These are phyloP conservation scores for Noctua fimbriata DNA, from an alignment of 2,888 invertebrate genomes.

Conservation along the genomic window DNA sequence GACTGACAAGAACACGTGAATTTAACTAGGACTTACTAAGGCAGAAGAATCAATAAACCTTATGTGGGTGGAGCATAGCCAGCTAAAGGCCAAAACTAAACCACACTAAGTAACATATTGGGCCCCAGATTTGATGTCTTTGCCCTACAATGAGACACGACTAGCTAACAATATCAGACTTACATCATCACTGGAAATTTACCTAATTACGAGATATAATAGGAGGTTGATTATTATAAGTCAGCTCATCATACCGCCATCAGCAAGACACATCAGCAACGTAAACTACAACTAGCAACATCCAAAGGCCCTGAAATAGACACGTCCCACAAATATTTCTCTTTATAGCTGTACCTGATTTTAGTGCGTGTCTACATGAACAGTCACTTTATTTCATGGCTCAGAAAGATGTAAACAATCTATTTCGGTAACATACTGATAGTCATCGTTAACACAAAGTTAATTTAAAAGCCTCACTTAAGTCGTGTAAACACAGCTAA, in stretches of 20 bases:
- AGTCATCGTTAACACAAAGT: neutral
- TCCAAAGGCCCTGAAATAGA: neutral
- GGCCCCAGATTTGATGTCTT: neutral
- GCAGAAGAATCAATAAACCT: neutral
- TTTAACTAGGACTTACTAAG: neutral
- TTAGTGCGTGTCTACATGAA: neutral
- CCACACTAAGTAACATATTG: neutral
- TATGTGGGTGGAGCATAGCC: neutral
- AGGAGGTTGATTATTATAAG: neutral
- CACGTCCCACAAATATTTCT: neutral
- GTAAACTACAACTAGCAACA: neutral
- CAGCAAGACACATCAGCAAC: neutral
- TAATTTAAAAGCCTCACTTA: neutral
- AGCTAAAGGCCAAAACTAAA: neutral
- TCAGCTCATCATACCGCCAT: neutral
- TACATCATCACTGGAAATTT: neutral
- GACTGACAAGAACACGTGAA: neutral
- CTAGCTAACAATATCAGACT: neutral
- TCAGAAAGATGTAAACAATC: neutral
- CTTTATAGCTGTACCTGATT: neutral
- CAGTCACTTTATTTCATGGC: neutral
- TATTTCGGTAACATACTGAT: neutral
- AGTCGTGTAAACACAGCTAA: neutral
- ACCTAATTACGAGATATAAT: neutral
- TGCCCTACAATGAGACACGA: neutral